Evolutionary conservation across 2,888 invertebrate genomes (phyloP), one percentile per base, ranked within the genome.

Genomic region (Ectemnius cavifrons): DNA sequence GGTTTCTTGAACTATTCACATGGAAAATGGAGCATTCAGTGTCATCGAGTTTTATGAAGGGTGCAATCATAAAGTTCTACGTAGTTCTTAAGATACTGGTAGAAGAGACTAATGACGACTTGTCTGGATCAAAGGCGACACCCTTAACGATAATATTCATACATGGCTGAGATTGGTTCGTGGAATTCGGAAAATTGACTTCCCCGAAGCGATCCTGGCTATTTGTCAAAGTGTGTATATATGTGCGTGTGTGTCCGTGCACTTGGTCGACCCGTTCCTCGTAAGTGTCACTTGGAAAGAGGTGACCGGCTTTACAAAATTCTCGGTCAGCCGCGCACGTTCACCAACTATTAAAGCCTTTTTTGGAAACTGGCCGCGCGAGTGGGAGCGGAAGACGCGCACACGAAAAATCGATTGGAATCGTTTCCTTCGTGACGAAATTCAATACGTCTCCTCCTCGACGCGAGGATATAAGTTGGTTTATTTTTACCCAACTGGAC

Each of bases 241-340:
- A 45, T 49, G 67, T 72, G 73, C 23, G 46, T 11, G 28, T 63
- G 37, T 18, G 6, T 60, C 67, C 68, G 28, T 76, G 63, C 52
- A 71, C 62, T 75, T 65, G 76, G 18, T 6, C 20, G 58, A 18
- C 64, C 37, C 8, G 37, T 37, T 37, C 8, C 8, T 8, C 8
- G 37, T 11, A 57, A 6, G 67, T 69, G 58, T 61, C 76, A 70
- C 23, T n/a, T 23, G 23, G 77, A 77, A 81, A 82, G 77, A 77
- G 82, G 74, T 81, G 81, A 82, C 82, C 81, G 77, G 80, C 77
- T 81, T 81, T 81, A 37, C 71, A 73, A 77, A 82, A 73, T 82
- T 77, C 72, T 79, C 74, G 81, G 79, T 82, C 79, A 81, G 82
- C 74, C 67, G 60, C 62, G 66, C 28, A 64, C 59, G 3, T 57